phyloP scores from a whole-genome alignment of 2,113 vertebrate species.

The Ochotona princeps region DNA sequence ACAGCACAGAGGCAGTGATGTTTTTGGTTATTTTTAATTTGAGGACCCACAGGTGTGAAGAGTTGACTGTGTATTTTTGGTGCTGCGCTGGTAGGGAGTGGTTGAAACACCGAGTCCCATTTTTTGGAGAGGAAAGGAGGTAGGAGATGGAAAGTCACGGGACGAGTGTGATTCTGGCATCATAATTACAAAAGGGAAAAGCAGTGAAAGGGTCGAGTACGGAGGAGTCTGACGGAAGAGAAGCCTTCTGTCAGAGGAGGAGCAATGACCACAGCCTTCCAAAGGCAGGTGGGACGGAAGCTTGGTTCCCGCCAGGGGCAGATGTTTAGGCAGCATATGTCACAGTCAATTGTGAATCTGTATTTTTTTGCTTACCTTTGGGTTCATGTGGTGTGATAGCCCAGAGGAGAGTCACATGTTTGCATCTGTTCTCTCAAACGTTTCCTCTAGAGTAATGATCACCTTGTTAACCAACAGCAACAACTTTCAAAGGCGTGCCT shows the following conservation, averaged over 20 bases:
- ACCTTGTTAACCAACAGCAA: slow-evolving; percentile 6
- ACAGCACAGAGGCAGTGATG: too few species aligned
- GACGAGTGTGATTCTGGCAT: not conserved
- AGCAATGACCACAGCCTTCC: not conserved
- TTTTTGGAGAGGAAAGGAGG: not conserved
- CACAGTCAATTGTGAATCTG: not conserved
- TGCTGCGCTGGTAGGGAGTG: not conserved
- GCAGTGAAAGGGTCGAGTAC: not conserved
- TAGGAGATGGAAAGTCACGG: not conserved
- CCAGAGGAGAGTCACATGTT: not conserved
- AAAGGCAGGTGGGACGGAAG: not conserved
- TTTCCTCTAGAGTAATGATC: not conserved
- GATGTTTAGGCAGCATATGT: not conserved
- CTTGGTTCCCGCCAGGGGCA: not conserved
- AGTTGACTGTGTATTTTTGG: not conserved
- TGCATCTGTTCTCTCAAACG: slow-evolving; percentile 42
- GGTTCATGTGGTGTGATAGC: not conserved
- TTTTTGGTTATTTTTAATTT: too few species aligned
- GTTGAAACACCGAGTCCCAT: not conserved
- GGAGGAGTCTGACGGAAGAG: not conserved
- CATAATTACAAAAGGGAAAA: not conserved
- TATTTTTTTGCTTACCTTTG: not conserved
- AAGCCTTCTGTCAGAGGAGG: not conserved
- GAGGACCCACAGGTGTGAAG: too few species aligned
- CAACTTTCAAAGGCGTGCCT: slow-evolving; percentile 20